These are phyloP conservation scores for Hippocampus guttulatus DNA, from an alignment of 2,113 vertebrate species.

Conservation along the genomic window DNA sequence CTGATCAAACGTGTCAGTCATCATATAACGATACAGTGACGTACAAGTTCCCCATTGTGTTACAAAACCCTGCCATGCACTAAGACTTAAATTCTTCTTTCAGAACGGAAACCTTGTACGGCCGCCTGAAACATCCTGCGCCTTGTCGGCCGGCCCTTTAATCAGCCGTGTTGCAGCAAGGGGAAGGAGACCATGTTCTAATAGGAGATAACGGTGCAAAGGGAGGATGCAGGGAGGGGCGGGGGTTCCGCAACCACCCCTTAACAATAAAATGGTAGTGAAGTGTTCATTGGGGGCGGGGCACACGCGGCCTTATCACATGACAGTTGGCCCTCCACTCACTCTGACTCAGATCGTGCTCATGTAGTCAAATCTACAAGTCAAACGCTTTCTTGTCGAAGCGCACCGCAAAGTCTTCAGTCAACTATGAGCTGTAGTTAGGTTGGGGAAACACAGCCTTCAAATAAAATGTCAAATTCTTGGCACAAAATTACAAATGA, in stretches of 20 bases:
- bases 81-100: slow-evolving; percentile 19
- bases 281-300: slow-evolving; percentile 9
- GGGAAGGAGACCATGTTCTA: slow-evolving; percentile 58
- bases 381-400: neutral
- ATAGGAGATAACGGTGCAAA: slow-evolving; percentile 32
- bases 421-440: neutral
- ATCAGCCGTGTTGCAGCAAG: slow-evolving; percentile 51
- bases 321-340: neutral
- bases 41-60: slow-evolving; percentile 13
- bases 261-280: slow-evolving; percentile 1
- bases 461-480: neutral
- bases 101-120: slow-evolving; percentile 44
- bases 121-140: slow-evolving; percentile 23
- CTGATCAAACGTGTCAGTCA: neutral
- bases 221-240: slow-evolving; percentile 12
- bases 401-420: neutral
- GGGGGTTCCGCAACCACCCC: slow-evolving; percentile 18
- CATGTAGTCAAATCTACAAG: neutral
- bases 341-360: neutral
- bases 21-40: no score
- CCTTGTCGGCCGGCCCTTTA: slow-evolving; percentile 33
- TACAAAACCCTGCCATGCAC: slow-evolving; percentile 7
- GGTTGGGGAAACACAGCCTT: neutral
- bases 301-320: slow-evolving; percentile 1
- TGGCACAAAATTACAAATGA: no score